These are phyloP conservation scores for Momotus momota DNA, from an alignment of 2,797 vertebrate species.

Conservation along the genomic window DNA sequence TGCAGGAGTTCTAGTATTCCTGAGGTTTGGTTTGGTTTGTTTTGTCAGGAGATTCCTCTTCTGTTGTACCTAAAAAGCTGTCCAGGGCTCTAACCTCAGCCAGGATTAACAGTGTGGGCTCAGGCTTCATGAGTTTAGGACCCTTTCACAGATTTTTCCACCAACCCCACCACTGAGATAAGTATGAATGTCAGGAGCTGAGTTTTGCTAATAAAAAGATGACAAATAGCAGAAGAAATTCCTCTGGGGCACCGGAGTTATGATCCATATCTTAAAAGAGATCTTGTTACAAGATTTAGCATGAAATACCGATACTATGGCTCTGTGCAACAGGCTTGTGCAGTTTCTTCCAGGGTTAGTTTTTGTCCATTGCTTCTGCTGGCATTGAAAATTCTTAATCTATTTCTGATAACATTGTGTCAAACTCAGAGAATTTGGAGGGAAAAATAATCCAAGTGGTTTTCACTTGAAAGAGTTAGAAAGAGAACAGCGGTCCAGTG, in stretches of 20 bases:
- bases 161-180: neutral
- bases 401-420: slow-evolving; percentile 9
- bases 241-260: neutral
- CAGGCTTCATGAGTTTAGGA: neutral
- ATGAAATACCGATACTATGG: neutral
- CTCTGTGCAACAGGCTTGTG: neutral
- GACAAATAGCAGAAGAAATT: neutral
- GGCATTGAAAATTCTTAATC: neutral
- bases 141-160: neutral
- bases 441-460: neutral
- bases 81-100: neutral
- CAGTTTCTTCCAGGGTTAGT: neutral
- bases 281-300: neutral
- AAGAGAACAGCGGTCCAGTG: neutral
- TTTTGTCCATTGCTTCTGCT: neutral
- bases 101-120: neutral
- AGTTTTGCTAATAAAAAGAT: neutral
- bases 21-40: neutral
- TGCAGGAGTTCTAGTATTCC: neutral
- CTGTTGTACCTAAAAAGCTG: neutral
- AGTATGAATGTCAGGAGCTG: neutral
- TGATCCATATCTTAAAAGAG: neutral
- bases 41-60: neutral
- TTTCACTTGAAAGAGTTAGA: slow-evolving; percentile 1
- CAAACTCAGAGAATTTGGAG: neutral